These are phyloP conservation scores for Tetrax tetrax DNA, from an alignment of 2,113 vertebrate genomes.

Conservation along the genomic window DNA sequence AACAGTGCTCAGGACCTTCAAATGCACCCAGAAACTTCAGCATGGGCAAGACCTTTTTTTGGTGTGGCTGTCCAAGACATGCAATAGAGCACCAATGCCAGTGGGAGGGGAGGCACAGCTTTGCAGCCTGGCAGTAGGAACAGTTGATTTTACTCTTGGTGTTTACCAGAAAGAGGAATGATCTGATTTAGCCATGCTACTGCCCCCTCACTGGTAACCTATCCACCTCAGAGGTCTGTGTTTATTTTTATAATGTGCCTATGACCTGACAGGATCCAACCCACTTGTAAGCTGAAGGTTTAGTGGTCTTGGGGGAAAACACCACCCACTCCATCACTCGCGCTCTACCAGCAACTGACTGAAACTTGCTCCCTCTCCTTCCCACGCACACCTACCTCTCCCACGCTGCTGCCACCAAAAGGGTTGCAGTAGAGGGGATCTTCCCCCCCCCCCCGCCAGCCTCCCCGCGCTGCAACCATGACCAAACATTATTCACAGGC, in stretches of 20 bases:
- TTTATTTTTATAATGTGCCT: slow-evolving; percentile 40
- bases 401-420: background rate
- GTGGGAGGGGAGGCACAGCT: background rate
- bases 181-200: background rate
- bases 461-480: fast-evolving
- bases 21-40: background rate
- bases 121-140: background rate
- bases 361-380: background rate
- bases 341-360: background rate
- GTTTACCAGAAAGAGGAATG: background rate
- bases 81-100: fast-evolving
- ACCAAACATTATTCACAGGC: background rate
- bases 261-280: background rate
- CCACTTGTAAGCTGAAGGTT: slow-evolving; percentile 36
- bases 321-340: background rate
- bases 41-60: background rate
- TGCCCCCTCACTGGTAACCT: background rate
- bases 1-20: background rate
- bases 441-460: background rate
- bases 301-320: background rate
- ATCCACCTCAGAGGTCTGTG: background rate
- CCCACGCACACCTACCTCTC: background rate
- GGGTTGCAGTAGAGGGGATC: background rate
- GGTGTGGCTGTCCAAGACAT: background rate
- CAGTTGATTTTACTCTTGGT: background rate